Conservation (phyloP, 2,888 invertebrate genomes). For the Cosmopolites sordidus region DNA sequence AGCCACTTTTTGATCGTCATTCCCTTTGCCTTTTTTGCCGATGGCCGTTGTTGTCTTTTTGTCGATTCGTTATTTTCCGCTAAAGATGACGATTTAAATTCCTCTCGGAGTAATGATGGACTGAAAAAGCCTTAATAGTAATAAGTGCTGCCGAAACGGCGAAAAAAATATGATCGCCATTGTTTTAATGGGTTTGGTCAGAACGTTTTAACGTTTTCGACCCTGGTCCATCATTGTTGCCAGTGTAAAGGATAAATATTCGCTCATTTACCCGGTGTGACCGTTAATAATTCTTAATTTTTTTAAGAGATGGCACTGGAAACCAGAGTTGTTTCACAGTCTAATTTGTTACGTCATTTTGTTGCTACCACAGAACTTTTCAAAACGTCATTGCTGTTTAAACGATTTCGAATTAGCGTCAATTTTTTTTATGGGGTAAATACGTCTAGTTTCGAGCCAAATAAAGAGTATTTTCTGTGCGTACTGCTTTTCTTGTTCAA, state of each 20-base stretch:
- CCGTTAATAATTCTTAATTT: too few species aligned
- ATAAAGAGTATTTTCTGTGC: too few species aligned
- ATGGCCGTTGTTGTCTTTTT: conserved; percentile 10
- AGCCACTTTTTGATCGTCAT: conserved; percentile 22
- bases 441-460: too few species aligned
- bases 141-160: background rate
- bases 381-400: too few species aligned
- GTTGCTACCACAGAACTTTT: too few species aligned
- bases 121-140: conserved; percentile 1
- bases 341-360: too few species aligned
- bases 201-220: background rate
- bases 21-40: conserved; percentile 16
- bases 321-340: too few species aligned
- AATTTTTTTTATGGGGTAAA: too few species aligned
- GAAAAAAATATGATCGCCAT: conserved; percentile 1
- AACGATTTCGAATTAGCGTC: too few species aligned
- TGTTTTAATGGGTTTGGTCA: background rate
- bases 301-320: too few species aligned
- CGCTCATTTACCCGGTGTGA: too few species aligned
- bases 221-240: background rate
- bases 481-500: too few species aligned
- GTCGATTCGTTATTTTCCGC: conserved; percentile 13
- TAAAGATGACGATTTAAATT: conserved; percentile 20
- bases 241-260: background rate
- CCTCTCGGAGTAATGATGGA: conserved; percentile 12